These are phyloP conservation scores for Phenganax subtilis DNA, from an alignment of 92 coral and sea anemone genomes.

Conservation along the genomic window DNA sequence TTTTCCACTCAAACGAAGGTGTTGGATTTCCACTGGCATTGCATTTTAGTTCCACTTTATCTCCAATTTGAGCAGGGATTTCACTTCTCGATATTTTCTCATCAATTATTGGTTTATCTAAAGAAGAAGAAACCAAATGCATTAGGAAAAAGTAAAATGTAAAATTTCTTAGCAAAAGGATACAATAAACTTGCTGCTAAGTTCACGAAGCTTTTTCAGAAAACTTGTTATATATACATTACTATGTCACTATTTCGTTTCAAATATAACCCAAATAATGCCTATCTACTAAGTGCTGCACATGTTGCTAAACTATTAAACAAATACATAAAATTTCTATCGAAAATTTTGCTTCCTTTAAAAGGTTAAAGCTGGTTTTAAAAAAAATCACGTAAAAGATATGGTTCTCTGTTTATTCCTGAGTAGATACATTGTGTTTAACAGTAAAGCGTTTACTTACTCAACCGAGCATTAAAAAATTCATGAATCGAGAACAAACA, in stretches of 20 bases:
- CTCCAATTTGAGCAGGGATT: constrained; percentile 46
- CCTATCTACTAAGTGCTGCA: no score
- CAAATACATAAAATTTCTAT: background rate
- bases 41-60: constrained; percentile 53
- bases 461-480: no score
- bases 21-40: constrained; percentile 71
- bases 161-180: background rate
- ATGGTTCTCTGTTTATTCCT: no score
- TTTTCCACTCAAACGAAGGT: constrained; percentile 76
- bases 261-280: no score
- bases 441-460: no score
- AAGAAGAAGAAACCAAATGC: background rate
- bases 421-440: no score
- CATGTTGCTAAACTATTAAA: background rate
- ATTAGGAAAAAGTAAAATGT: background rate
- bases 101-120: constrained; percentile 78
- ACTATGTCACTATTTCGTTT: no score
- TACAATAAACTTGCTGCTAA: no score
- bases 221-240: no score
- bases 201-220: no score
- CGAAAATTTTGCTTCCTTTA: background rate
- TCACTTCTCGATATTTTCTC: constrained; percentile 53
- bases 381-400: no score
- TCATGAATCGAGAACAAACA: background rate
- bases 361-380: no score